Conservation (phyloP, 2,797 vertebrate species). For the Pipistrellus pipistrellus region DNA sequence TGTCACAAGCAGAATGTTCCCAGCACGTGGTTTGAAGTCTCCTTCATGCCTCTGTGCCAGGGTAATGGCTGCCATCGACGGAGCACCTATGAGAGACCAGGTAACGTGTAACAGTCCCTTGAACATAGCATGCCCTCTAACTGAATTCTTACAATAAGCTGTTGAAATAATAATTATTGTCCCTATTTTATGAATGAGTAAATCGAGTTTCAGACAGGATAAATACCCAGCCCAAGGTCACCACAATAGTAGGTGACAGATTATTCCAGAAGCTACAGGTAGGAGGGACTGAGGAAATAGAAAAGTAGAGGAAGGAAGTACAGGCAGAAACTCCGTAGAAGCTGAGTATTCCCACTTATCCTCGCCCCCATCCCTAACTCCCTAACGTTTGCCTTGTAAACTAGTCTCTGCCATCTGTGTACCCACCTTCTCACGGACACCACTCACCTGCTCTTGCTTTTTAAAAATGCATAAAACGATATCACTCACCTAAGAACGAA, state of each 20-base stretch:
- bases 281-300: slow-evolving; percentile 4
- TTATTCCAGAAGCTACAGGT: slow-evolving; percentile 44
- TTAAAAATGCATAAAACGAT: background rate
- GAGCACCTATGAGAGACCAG: background rate
- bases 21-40: background rate
- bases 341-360: slow-evolving; percentile 34
- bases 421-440: background rate
- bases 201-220: slow-evolving; percentile 63
- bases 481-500: slow-evolving; percentile 31
- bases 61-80: slow-evolving; percentile 12
- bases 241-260: slow-evolving; percentile 14
- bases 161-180: slow-evolving; percentile 58
- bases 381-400: background rate
- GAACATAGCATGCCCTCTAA: too few relatives aligned
- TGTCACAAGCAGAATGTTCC: slow-evolving; percentile 15
- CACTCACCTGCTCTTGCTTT: background rate
- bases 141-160: slow-evolving; percentile 61
- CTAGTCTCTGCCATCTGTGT: background rate
- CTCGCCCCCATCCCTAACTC: background rate
- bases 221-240: slow-evolving; percentile 18
- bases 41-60: slow-evolving; percentile 1
- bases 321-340: background rate
- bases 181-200: slow-evolving; percentile 62
- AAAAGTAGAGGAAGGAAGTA: background rate
- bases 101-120: slow-evolving; percentile 18